Evolutionary conservation across 2,797 vertebrate genomes (phyloP).

Genomic region (Sardinella longiceps): DNA sequence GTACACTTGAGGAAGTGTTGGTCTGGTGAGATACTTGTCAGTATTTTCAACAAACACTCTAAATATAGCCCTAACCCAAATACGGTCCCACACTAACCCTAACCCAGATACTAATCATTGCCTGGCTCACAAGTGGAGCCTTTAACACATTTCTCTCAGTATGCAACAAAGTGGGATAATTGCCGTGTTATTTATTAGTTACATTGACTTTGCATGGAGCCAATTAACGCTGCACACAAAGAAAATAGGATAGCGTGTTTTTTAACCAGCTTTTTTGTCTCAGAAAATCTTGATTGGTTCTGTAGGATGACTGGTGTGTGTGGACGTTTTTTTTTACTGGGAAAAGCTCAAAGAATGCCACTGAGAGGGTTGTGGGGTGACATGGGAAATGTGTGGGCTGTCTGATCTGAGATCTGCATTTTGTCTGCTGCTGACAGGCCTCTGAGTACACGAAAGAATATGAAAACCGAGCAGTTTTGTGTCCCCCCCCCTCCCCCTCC

Average conservation of each 20-base stretch:
- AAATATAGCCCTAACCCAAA: conserved; percentile 25
- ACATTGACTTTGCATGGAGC: conserved; percentile 2
- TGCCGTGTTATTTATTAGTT: conserved; percentile 2
- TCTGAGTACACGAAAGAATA: conserved; percentile 9
- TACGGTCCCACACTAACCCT: conserved; percentile 23
- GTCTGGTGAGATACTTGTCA: conserved; percentile 26
- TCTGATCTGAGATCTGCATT: conserved; percentile 25
- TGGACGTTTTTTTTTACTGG: neutral
- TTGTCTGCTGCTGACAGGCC: conserved; percentile 5
- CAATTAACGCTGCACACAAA: conserved; percentile 24
- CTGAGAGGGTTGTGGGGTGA: neutral
- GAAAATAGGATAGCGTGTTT: neutral
- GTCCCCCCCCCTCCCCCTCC: neutral
- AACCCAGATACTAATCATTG: conserved; percentile 23
- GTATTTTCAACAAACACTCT: conserved; percentile 25
- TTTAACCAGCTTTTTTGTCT: neutral
- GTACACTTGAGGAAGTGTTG: conserved; percentile 9
- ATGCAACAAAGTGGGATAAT: conserved; percentile 23
- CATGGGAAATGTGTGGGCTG: conserved; percentile 25
- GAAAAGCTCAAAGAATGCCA: neutral
- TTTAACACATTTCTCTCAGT: conserved; percentile 10
- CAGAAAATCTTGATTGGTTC: neutral
- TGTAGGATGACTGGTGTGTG: neutral
- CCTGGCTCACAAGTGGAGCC: conserved; percentile 16
- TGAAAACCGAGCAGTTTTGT: conserved; percentile 21